Percentiles rank a stretch among this genome's conserved stretches.
Evolutionary conservation across 2,888 invertebrate genomes (phyloP).

Genomic region (Petrolisthes cinctipes): DNA sequence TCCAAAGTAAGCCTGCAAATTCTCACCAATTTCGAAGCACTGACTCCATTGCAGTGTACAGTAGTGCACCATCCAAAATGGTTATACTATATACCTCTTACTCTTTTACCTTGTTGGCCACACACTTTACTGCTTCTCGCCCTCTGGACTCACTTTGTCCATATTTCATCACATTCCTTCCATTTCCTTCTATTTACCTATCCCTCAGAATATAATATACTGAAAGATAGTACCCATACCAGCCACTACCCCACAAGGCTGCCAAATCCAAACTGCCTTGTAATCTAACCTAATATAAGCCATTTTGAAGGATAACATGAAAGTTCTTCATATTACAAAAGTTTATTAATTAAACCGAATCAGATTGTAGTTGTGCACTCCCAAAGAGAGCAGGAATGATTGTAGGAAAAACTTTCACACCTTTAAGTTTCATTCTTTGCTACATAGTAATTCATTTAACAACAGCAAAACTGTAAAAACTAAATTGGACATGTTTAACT

Average conservation of each 20-base stretch:
- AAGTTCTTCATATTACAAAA: constrained; percentile 45
- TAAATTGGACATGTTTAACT: background rate
- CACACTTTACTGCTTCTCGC: too few relatives aligned
- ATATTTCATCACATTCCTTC: too few relatives aligned
- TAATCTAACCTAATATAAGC: background rate
- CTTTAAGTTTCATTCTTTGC: constrained; percentile 15
- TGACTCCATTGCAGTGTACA: too few relatives aligned
- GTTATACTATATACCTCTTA: too few relatives aligned
- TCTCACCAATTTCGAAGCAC: too few relatives aligned
- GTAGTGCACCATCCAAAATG: too few relatives aligned
- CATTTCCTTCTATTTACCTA: too few relatives aligned
- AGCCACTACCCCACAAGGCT: background rate
- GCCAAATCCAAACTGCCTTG: background rate
- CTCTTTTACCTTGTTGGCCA: too few relatives aligned
- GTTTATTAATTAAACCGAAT: constrained; percentile 52
- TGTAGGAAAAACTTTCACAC: constrained; percentile 31
- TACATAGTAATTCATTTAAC: background rate
- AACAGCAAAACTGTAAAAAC: background rate
- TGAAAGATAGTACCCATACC: background rate
- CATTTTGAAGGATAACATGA: background rate
- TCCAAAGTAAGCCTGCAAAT: too few relatives aligned
- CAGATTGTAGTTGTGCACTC: constrained; percentile 49
- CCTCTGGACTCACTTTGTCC: too few relatives aligned
- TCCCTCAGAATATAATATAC: background rate
- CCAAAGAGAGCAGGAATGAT: constrained; percentile 40